Conservation (phyloP, 2,888 invertebrate species). For the Dascillus cervinus region DNA sequence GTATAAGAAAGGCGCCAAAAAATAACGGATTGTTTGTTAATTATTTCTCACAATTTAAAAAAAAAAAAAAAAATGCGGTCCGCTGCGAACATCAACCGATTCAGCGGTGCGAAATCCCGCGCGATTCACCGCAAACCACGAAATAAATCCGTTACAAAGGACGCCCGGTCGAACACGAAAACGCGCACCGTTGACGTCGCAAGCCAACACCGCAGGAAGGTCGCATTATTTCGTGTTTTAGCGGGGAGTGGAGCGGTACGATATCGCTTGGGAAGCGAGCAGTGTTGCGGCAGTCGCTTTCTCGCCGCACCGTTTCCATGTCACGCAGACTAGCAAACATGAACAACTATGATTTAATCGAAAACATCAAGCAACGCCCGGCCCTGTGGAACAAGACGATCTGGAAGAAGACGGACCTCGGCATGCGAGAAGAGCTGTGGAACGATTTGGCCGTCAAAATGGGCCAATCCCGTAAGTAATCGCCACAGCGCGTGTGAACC, state of each 20-base stretch:
- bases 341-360: slow-evolving; percentile 24
- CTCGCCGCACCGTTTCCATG: slow-evolving; percentile 23
- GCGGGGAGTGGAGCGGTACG: slow-evolving; percentile 13
- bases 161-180: too few species aligned
- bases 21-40: too few species aligned
- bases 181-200: too few species aligned
- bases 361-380: slow-evolving; percentile 18
- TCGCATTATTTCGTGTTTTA: too few species aligned
- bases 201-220: too few species aligned
- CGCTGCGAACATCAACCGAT: too few species aligned
- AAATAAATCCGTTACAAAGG: too few species aligned
- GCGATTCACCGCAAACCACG: too few species aligned
- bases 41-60: too few species aligned
- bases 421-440: slow-evolving; percentile 29
- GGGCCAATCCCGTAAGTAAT: slow-evolving; percentile 21
- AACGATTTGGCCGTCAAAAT: slow-evolving; percentile 25
- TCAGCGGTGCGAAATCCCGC: too few species aligned
- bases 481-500: slow-evolving; percentile 1
- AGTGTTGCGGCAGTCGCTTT: slow-evolving; percentile 17
- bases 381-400: slow-evolving; percentile 22
- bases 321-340: slow-evolving; percentile 12
- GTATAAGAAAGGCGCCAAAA: too few species aligned
- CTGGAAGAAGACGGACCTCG: slow-evolving; percentile 19
- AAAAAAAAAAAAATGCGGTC: too few species aligned
- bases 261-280: slow-evolving; percentile 12